phyloP scores from a whole-genome alignment of 2,113 vertebrate genomes.

The Piprites chloris region DNA sequence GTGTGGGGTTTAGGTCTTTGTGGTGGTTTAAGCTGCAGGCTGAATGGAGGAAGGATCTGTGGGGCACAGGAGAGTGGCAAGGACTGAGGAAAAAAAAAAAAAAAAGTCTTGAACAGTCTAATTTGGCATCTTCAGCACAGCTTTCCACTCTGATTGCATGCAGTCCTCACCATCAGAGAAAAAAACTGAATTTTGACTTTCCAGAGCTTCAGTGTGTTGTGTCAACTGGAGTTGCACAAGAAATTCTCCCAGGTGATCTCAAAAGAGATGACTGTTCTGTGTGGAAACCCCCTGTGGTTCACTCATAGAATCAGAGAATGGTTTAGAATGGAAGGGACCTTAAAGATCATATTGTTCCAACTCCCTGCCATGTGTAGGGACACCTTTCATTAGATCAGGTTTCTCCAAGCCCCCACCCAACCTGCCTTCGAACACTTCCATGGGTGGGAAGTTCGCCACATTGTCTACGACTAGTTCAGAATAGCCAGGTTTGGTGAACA shows the following conservation, averaged over 20 bases:
- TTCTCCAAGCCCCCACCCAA: background rate
- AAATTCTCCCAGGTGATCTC: background rate
- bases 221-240: background rate
- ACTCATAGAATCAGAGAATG: background rate
- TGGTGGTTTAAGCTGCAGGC: fast-evolving
- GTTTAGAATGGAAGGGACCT: background rate
- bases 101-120: background rate
- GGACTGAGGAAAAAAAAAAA: background rate
- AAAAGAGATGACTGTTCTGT: fast-evolving
- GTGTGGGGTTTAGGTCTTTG: fast-evolving
- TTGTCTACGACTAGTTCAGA: too few relatives aligned
- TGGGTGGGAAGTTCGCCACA: background rate
- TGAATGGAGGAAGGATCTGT: background rate
- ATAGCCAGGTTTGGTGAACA: fast-evolving
- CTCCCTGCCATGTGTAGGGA: background rate
- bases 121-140: background rate
- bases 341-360: background rate
- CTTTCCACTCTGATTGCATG: background rate
- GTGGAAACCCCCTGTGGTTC: background rate
- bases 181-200: background rate
- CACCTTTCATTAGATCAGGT: background rate
- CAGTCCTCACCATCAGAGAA: background rate
- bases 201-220: fast-evolving
- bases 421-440: background rate
- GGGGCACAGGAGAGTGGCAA: background rate